Conservation (phyloP, 2,113 vertebrate genomes). For the Centrocercus urophasianus region DNA sequence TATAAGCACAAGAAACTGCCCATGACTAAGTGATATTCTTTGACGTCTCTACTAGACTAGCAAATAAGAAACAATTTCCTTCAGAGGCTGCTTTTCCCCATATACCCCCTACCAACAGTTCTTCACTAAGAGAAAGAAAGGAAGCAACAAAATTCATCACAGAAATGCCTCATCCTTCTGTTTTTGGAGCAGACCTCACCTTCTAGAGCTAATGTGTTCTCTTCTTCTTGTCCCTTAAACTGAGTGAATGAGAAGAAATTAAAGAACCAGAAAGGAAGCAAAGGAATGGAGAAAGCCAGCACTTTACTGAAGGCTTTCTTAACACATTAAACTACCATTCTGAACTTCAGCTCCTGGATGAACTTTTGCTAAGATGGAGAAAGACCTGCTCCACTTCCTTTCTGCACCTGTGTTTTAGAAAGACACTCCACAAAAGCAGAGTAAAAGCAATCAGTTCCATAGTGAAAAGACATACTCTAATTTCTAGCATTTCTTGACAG, state of each 20-base stretch:
- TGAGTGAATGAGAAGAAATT: accelerated
- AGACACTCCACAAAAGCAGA: not conserved
- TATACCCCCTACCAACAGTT: not conserved
- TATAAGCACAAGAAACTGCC: not conserved
- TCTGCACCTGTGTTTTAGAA: not conserved
- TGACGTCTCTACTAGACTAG: not conserved
- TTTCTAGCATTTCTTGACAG: not conserved
- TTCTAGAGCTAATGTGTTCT: not conserved
- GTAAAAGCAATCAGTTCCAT: not conserved
- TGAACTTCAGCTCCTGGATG: not conserved
- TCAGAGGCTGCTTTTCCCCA: not conserved
- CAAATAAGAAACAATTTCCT: not conserved
- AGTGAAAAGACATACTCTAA: not conserved
- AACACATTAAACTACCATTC: not conserved
- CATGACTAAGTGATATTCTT: not conserved
- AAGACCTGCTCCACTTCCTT: not conserved
- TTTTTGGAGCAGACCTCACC: not conserved
- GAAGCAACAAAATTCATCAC: not conserved
- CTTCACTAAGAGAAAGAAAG: not conserved
- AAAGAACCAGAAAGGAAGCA: not conserved
- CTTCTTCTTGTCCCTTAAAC: not conserved
- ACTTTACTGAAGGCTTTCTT: not conserved
- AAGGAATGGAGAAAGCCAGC: not conserved
- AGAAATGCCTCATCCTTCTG: not conserved
- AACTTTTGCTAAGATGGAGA: not conserved